Conservation (phyloP, 2,113 vertebrate species). For the Oreamnos americanus region DNA sequence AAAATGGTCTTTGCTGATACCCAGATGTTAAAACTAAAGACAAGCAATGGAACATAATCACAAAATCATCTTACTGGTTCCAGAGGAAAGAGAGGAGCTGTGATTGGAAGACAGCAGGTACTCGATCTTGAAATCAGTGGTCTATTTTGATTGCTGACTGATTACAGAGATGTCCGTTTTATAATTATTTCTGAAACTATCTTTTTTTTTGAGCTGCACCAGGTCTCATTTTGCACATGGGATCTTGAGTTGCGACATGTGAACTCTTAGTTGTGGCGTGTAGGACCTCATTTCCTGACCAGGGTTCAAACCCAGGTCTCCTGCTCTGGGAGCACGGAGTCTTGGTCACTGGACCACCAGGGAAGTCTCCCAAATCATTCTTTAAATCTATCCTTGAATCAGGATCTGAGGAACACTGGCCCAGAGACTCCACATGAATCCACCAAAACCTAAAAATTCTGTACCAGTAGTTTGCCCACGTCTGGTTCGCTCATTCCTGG, state of each 20-base stretch:
- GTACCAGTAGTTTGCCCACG: neutral
- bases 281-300: neutral
- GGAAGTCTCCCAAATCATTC: neutral
- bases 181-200: neutral
- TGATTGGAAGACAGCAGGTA: neutral
- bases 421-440: neutral
- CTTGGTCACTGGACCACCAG: neutral
- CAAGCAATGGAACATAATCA: neutral
- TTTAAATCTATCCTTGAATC: neutral
- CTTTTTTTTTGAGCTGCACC: neutral
- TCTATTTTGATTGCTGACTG: neutral
- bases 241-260: accelerated
- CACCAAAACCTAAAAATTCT: slow-evolving; percentile 31
- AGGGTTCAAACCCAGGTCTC: neutral
- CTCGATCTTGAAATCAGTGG: neutral
- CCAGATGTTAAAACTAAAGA: neutral
- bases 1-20: neutral
- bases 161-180: neutral
- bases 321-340: neutral
- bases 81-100: neutral
- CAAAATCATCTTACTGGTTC: neutral
- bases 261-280: neutral
- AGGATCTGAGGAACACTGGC: neutral
- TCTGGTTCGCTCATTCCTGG: slow-evolving; percentile 22
- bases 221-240: neutral